Conservation (phyloP, 1,140 invertebrate genomes). For the Goniozus legneri region DNA sequence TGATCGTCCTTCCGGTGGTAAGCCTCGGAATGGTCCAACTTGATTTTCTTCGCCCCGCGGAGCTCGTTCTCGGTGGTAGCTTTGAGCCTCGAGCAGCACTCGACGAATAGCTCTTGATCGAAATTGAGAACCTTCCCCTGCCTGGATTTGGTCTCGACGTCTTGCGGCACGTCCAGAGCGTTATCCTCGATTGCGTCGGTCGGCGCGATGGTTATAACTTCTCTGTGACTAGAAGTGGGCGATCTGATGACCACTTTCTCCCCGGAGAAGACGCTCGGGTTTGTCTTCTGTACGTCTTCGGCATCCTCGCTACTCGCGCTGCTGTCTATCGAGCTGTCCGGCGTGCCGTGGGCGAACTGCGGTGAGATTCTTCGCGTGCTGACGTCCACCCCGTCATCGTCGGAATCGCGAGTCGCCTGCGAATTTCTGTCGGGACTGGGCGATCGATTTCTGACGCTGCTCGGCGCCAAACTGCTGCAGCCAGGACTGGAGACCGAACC, state of each 20-base stretch:
- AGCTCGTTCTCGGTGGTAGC: conserved; percentile 49
- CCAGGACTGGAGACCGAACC: neutral
- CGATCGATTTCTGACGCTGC: conserved; percentile 16
- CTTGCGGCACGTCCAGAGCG: conserved; percentile 41
- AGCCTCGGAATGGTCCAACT: conserved; percentile 42
- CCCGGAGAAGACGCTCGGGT: conserved; percentile 30
- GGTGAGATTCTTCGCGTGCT: conserved; percentile 35
- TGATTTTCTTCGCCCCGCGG: conserved; percentile 49
- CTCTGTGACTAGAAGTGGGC: conserved; percentile 26
- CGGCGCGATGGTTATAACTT: conserved; percentile 44
- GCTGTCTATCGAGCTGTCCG: conserved; percentile 35
- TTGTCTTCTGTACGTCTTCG: conserved; percentile 17
- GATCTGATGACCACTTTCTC: conserved; percentile 43
- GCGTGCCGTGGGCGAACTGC: conserved; percentile 36
- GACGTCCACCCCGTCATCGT: conserved; percentile 23
- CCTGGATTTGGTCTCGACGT: conserved; percentile 29
- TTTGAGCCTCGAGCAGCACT: conserved; percentile 50
- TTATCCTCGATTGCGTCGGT: conserved; percentile 50
- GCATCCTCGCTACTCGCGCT: conserved; percentile 27
- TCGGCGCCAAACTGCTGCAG: conserved; percentile 8
- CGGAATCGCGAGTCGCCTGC: conserved; percentile 20
- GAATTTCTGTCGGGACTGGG: conserved; percentile 21
- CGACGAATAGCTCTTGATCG: conserved; percentile 49
- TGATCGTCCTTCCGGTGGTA: conserved; percentile 41
- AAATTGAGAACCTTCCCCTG: conserved; percentile 49